phyloP scores from a whole-genome alignment of 1,140 invertebrate genomes.

The Zeugodacus cucurbitae region DNA sequence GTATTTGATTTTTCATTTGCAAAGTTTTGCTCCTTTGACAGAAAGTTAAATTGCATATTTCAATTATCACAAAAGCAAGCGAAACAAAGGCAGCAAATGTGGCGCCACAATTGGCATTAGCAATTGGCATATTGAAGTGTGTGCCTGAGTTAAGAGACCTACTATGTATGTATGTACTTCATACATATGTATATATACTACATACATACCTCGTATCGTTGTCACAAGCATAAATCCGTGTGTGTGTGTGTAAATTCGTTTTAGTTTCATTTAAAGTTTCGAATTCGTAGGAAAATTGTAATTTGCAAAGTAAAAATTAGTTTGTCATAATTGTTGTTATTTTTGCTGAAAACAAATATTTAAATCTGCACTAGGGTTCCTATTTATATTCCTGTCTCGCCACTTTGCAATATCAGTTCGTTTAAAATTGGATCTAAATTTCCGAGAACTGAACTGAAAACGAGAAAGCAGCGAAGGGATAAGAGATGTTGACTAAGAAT shows the following conservation, averaged over 20 bases:
- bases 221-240: background rate
- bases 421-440: too few relatives aligned
- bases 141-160: too few relatives aligned
- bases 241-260: background rate
- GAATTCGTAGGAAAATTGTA: background rate
- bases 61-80: slow-evolving; percentile 15
- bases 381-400: too few relatives aligned
- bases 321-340: background rate
- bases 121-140: background rate
- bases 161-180: too few relatives aligned
- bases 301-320: background rate
- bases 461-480: too few relatives aligned
- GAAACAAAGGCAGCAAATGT: background rate
- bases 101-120: background rate
- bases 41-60: slow-evolving; percentile 35
- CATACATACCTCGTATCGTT: too few relatives aligned
- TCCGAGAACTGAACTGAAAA: too few relatives aligned
- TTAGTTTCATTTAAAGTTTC: background rate
- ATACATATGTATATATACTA: background rate
- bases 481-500: too few relatives aligned
- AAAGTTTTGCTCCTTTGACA: slow-evolving; percentile 28
- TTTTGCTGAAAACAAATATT: background rate
- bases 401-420: too few relatives aligned
- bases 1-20: slow-evolving; percentile 32
- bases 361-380: too few relatives aligned